phyloP scores from a whole-genome alignment of 2,113 vertebrate species.

The Stegastes partitus region DNA sequence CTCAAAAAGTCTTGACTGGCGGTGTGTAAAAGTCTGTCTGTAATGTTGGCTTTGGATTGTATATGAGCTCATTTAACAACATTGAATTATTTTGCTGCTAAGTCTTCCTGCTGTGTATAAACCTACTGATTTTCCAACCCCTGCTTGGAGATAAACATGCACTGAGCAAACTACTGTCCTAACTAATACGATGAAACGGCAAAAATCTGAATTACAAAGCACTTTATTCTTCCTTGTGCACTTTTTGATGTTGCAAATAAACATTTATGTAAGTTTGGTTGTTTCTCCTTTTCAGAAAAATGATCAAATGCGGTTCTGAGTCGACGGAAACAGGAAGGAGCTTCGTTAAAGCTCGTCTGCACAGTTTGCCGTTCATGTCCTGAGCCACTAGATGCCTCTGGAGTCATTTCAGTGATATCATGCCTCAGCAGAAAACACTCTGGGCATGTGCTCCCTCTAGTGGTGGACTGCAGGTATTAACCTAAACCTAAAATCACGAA shows the following conservation, averaged over 20 bases:
- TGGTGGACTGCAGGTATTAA: neutral
- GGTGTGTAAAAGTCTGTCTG: conserved; percentile 7
- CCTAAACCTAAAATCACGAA: neutral
- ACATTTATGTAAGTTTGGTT: conserved; percentile 63
- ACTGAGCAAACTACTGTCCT: conserved; percentile 29
- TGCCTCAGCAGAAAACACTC: neutral
- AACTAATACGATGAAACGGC: conserved; percentile 32
- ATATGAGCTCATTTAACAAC: neutral
- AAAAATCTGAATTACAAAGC: conserved; percentile 49
- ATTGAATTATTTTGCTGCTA: conserved; percentile 34
- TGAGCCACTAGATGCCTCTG: conserved; percentile 70
- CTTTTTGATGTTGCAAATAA: conserved; percentile 78
- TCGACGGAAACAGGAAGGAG: neutral
- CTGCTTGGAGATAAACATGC: conserved; percentile 13
- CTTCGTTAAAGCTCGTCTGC: neutral
- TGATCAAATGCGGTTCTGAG: neutral
- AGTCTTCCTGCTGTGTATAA: conserved; percentile 63
- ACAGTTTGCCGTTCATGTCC: neutral
- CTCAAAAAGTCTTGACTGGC: conserved; percentile 11
- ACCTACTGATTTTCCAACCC: conserved; percentile 14
- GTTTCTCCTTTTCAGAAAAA: conserved; percentile 6
- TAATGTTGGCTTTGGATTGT: conserved; percentile 20
- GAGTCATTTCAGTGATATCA: conserved; percentile 7
- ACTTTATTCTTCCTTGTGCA: conserved; percentile 77
- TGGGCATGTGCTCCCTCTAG: neutral